Evolutionary conservation across 2,888 invertebrate species (phyloP).

Genomic region (Biston stratarius): DNA sequence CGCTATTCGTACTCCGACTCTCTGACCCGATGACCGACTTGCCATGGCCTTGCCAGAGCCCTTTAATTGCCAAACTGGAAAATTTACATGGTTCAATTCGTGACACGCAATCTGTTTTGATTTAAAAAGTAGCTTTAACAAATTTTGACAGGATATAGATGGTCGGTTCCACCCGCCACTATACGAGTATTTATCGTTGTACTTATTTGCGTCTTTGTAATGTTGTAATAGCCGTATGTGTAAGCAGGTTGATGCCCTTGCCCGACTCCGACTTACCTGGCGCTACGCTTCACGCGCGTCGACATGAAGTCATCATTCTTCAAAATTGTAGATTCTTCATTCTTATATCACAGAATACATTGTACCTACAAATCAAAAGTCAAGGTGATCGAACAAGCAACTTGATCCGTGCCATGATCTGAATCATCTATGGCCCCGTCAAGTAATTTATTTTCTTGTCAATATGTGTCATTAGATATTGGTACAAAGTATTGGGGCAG

Average conservation of each 20-base stretch:
- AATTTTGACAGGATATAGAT: constrained; percentile 9
- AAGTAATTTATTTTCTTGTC: constrained; percentile 17
- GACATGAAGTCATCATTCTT: constrained; percentile 37
- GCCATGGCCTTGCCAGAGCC: constrained; percentile 69
- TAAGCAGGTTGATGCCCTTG: constrained; percentile 34
- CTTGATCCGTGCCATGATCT: constrained; percentile 2
- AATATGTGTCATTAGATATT: constrained; percentile 10
- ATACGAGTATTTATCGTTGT: constrained; percentile 18
- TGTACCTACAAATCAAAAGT: background rate
- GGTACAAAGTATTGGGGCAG: constrained; percentile 7
- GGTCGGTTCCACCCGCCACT: constrained; percentile 14
- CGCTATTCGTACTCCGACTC: constrained; percentile 73
- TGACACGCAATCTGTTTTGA: constrained; percentile 52
- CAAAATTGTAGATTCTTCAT: constrained; percentile 20
- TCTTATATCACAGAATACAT: background rate
- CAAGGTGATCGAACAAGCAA: constrained; percentile 19
- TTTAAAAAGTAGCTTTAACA: constrained; percentile 21
- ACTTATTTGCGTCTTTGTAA: constrained; percentile 14
- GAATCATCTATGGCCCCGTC: constrained; percentile 3
- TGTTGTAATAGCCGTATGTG: constrained; percentile 10
- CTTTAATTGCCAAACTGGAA: constrained; percentile 63
- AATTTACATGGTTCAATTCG: constrained; percentile 64
- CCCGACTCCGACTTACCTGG: constrained; percentile 25
- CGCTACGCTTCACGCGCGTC: constrained; percentile 36
- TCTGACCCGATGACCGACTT: constrained; percentile 80